Base-by-base conservation (phyloP, 2,888 invertebrate species). In the Eilema griseolum region DNA sequence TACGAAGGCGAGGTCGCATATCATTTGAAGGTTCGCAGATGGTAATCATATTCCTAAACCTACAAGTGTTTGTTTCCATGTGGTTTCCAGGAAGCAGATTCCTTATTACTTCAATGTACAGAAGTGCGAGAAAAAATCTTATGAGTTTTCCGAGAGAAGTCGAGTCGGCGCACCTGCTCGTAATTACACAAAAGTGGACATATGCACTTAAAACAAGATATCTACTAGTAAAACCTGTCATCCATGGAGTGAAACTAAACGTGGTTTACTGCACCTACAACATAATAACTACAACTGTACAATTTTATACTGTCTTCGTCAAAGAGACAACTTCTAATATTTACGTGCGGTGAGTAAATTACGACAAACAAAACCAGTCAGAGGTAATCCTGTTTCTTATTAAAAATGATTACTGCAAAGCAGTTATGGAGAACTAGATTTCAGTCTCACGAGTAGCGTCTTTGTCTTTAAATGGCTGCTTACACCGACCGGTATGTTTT, bases 101-200 rank as follows among this genome's bases (percentile, higher is more conserved):
- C 24, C 20, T 26, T 24, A 28, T 31, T 56, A 61, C 20, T n/a
- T 66, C 37, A 33, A 28, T n/a, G 16, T n/a, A 52, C 11, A 28
- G 52, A 65, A 62, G 60, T 14, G 37, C 24, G 37, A 24, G 14
- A 67, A 72, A 73, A 73, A 74, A 65, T 31, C 20, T 16, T 61
- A 69, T 80, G 83, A 82, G 78, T 83, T 88, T 85, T 85, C 83
- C 83, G 82, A 82, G 87, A 89, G 88, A 86, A 83, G 85, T 82
- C 73, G 72, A 75, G 67, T 83, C 70, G 82, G 83, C 84, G 86
- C 92, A 92, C 91, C 91, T 92, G 90, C 85, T 79, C 77, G 85
- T 85, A 90, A 91, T 91, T 90, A 89, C 84, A 52, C 79, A 82
- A 80, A 83, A 88, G 83, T 87, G 87, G 89, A 87, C 86, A 81